Conservation (phyloP, 2,113 vertebrate species). For the Tringa solitaria region DNA sequence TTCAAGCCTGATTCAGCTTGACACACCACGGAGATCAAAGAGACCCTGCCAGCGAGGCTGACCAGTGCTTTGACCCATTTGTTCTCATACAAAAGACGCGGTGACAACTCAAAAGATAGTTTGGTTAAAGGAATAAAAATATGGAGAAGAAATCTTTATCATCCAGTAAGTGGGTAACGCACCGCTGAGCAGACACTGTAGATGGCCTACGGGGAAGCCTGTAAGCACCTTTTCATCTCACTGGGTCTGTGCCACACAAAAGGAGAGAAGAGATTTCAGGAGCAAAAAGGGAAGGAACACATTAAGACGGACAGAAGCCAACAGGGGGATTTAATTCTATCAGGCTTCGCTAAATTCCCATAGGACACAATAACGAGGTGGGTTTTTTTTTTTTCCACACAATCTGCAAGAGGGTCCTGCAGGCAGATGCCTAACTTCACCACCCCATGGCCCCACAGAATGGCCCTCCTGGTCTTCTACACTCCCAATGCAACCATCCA, state of each 20-base stretch:
- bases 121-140: constrained; percentile 60
- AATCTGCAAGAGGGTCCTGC: neutral
- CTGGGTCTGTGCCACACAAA: constrained; percentile 33
- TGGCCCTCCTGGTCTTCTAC: neutral
- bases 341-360: neutral
- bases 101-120: constrained; percentile 41
- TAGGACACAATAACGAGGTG: neutral
- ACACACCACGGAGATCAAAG: constrained; percentile 55
- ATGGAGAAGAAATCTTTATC: constrained; percentile 47
- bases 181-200: constrained; percentile 43
- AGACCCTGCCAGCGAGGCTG: constrained; percentile 6
- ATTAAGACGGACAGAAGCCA: neutral
- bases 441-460: rapidly evolving
- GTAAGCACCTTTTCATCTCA: constrained; percentile 58
- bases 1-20: constrained; percentile 54
- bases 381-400: neutral
- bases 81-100: constrained; percentile 21
- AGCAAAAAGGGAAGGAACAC: constrained; percentile 49
- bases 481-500: neutral
- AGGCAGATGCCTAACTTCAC: neutral
- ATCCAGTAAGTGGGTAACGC: constrained; percentile 18
- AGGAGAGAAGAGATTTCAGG: neutral
- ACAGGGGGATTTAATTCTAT: neutral
- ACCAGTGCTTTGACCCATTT: constrained; percentile 39
- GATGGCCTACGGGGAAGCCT: constrained; percentile 39